phyloP scores from a whole-genome alignment of 2,888 invertebrate genomes.

The Drepana falcataria region DNA sequence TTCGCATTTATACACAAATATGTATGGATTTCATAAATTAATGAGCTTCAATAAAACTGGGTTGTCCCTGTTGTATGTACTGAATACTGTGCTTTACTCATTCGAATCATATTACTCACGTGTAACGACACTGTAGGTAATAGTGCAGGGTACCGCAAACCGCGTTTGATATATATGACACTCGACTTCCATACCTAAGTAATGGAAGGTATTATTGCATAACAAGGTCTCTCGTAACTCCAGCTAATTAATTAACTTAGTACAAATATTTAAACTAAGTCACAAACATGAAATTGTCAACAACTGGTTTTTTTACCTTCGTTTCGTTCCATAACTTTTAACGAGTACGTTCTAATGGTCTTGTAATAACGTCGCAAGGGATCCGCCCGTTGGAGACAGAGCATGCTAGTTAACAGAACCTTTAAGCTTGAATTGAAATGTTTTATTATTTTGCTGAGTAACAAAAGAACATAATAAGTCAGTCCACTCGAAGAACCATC shows the following conservation, averaged over 20 bases:
- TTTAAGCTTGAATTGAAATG: background rate
- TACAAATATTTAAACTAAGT: constrained; percentile 13
- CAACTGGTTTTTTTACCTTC: constrained; percentile 33
- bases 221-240: constrained; percentile 35
- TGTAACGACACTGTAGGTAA: no score
- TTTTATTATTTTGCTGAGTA: constrained; percentile 11
- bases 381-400: constrained; percentile 9
- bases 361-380: constrained; percentile 24
- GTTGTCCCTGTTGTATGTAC: no score
- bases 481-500: constrained; percentile 7
- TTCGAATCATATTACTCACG: no score
- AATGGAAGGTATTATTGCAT: constrained; percentile 27
- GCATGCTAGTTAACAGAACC: no score
- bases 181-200: constrained; percentile 21
- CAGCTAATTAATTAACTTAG: constrained; percentile 43
- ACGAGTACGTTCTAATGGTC: constrained; percentile 16
- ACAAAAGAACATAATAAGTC: constrained; percentile 12
- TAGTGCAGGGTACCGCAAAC: background rate
- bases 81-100: no score
- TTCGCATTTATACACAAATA: constrained; percentile 45
- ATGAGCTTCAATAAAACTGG: no score
- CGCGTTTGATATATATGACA: constrained; percentile 25
- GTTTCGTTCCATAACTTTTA: constrained; percentile 33
- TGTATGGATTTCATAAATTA: no score
- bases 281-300: constrained; percentile 17